A percentile compares a stretch with the other conserved stretches of the same genome.
These are phyloP conservation scores for Idaea biselata DNA, from an alignment of 2,888 invertebrate genomes.

Conservation along the genomic window DNA sequence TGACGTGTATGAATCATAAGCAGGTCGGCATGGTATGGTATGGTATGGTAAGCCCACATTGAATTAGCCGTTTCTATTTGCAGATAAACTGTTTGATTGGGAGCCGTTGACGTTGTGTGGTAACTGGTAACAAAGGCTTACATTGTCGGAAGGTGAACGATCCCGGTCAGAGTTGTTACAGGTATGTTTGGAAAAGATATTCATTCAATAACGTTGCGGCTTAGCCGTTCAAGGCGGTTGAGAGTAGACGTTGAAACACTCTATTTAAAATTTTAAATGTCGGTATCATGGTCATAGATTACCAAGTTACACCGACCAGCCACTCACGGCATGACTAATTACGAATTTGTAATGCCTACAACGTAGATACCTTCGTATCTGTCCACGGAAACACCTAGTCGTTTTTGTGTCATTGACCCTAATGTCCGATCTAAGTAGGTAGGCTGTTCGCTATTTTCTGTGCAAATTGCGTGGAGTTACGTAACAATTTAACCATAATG, in stretches of 20 bases:
- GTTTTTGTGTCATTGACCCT: conserved; percentile 73
- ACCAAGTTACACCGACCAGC: conserved; percentile 16
- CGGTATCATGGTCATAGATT: conserved; percentile 43
- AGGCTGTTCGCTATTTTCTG: conserved; percentile 52
- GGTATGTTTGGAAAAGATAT: conserved; percentile 65
- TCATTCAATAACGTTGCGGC: conserved; percentile 34
- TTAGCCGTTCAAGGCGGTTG: conserved; percentile 28
- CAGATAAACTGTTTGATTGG: conserved; percentile 76
- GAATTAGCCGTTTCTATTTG: conserved; percentile 75
- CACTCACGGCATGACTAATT: conserved; percentile 56
- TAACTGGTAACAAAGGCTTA: conserved; percentile 76
- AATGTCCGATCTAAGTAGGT: conserved; percentile 54
- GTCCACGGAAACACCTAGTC: conserved; percentile 52
- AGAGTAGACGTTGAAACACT: conserved; percentile 28
- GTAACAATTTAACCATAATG: conserved; percentile 52
- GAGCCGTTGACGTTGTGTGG: conserved; percentile 70
- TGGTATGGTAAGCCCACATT: conserved; percentile 48
- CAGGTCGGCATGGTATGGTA: conserved; percentile 42
- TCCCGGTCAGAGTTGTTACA: conserved; percentile 65
- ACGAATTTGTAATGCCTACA: conserved; percentile 57
- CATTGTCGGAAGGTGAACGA: conserved; percentile 74
- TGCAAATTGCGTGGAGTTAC: conserved; percentile 55
- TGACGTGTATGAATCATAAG: conserved; percentile 58
- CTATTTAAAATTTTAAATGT: conserved; percentile 42
- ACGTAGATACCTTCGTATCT: conserved; percentile 36